Percentiles rank a stretch among this genome's conserved stretches.
Evolutionary conservation across 2,113 vertebrate species (phyloP).

Genomic region (Nanger granti): DNA sequence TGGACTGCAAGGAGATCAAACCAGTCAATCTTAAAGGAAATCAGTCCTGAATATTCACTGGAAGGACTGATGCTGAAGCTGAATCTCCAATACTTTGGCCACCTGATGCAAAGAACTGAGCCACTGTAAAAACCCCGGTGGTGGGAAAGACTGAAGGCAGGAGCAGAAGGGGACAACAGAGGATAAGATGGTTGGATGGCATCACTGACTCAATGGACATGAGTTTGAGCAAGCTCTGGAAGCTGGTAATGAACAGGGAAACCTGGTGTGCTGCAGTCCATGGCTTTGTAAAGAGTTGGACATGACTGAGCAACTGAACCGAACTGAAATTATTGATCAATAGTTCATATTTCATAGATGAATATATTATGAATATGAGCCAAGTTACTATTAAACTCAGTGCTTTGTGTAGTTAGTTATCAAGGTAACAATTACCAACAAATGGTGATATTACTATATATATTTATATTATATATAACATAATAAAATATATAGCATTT

Average conservation of each 20-base stretch:
- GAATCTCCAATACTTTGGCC: neutral
- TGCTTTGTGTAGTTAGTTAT: neutral
- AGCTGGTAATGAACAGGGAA: neutral
- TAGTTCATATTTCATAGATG: neutral
- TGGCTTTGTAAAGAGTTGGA: neutral
- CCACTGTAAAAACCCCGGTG: rapidly evolving
- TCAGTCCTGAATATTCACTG: neutral
- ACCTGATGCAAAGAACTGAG: neutral
- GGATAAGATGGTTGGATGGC: neutral
- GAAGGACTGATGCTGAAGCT: neutral
- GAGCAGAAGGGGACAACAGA: neutral
- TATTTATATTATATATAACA: too few relatives aligned
- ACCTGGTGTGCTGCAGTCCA: neutral
- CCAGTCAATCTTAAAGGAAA: neutral
- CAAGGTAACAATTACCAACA: neutral
- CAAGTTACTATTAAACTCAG: neutral
- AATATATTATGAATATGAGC: neutral
- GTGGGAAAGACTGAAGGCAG: neutral
- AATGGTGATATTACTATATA: neutral
- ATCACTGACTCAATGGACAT: neutral
- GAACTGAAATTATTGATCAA: neutral
- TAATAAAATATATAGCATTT: neutral
- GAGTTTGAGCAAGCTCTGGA: neutral
- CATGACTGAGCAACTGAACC: neutral
- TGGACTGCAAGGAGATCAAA: neutral